Evolutionary conservation across 2,113 vertebrate species (phyloP).

Genomic region (Platycercus adscitus): DNA sequence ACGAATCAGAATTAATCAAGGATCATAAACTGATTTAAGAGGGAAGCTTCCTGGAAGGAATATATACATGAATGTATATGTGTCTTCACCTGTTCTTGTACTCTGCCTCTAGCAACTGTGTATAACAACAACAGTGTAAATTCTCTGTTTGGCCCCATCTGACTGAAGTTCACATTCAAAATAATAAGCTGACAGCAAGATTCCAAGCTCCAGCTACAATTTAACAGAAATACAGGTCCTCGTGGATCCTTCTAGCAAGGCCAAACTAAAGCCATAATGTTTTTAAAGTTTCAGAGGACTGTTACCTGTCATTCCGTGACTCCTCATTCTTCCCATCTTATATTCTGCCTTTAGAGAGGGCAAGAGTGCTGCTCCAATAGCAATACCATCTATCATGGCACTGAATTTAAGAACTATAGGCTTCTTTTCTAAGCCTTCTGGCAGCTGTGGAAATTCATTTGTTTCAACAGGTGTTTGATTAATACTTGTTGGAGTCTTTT

Average conservation of each 20-base stretch:
- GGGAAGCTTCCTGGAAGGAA: not conserved
- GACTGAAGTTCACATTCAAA: not conserved
- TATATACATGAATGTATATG: not conserved
- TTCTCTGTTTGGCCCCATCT: no score
- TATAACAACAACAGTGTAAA: not conserved
- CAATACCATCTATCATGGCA: constrained; percentile 96
- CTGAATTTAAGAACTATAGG: constrained; percentile 99
- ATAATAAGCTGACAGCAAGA: not conserved
- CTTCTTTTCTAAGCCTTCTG: constrained; percentile 97
- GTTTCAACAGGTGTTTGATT: constrained; percentile 96
- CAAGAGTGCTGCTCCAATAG: constrained; percentile 92
- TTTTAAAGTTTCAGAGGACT: not conserved
- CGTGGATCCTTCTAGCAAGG: not conserved
- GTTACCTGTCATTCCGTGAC: constrained; percentile 95
- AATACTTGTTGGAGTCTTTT: constrained; percentile 90
- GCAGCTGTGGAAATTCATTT: constrained; percentile 96
- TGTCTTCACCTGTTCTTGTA: not conserved
- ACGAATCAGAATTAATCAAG: not conserved
- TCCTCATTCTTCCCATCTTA: constrained; percentile 97
- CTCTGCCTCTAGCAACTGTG: not conserved
- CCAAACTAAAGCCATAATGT: not conserved
- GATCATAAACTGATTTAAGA: not conserved
- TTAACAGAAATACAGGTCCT: not conserved
- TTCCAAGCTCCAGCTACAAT: not conserved
- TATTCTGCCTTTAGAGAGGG: constrained; percentile 97